Base-by-base conservation (phyloP, 2,113 vertebrate species). In the Solenodon paradoxus region DNA sequence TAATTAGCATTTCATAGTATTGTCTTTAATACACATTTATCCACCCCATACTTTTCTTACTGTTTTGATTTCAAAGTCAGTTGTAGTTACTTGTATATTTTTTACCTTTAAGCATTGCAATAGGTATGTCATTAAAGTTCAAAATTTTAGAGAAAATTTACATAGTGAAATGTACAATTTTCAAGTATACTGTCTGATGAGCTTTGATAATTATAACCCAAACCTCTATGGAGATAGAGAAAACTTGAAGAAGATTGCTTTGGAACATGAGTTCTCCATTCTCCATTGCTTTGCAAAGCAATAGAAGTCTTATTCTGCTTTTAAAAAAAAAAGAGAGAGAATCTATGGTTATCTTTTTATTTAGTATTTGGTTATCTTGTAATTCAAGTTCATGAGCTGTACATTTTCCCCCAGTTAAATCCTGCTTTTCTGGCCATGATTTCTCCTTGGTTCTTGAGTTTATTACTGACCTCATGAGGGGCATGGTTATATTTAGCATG, bases 1-100 rank as follows among this genome's bases (percentile, higher is more conserved):
- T 64, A 79, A 45, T 92, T 80, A 79, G 85, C 42, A 49, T 93
- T 88, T 84, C 79, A 20, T 66, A 79, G 0, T 72, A 57, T 94
- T 94, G 78, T 49, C 57, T 93, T 87, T 83, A 74, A 61, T 64
- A 84, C 38, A 9, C 83, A 49, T 47, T 88, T 69, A 61, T 40
- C 7, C 38, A 90, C 79, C n/a, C 57, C 91, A 8, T 93, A n/a
- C 79, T 42, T 22, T 16, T 93, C 30, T 84, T 71, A 83, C 15
- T 95, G 51, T 92, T 96, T 92, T 84, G 45, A 59, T 88, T 85
- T 91, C 35, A 69, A 59, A 71, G 57, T 90, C 45, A 71, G 0
- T 93, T 90, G 55, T 30, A 83, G 71, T 49, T 7, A 85, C 35
- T 84, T 81, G 51, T 68, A 57, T 42, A 64, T 35, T 71, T 35